Base-by-base conservation (phyloP, 2,797 vertebrate species). In the Jordanella pulchra region DNA sequence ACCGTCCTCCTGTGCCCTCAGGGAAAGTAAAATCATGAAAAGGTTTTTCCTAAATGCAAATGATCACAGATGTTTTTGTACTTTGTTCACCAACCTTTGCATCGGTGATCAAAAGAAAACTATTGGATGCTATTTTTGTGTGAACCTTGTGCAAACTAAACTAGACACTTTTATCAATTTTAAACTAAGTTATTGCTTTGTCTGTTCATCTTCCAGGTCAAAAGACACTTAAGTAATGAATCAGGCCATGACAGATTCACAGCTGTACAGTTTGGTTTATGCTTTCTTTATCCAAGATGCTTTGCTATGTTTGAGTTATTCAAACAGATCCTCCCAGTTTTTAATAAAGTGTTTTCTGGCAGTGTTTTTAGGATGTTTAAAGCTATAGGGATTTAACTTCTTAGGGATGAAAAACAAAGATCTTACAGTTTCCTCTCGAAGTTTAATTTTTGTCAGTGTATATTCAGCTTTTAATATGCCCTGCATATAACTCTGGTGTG, bases 311-410 rank as follows among this genome's bases (percentile, higher is more conserved):
- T 55, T 60, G 60, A 50, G 30, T 21, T 7, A 53, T 67, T 75
- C 65, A 75, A 80, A 83, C 84, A 77, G 60, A 80, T 61, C 63
- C 67, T 79, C 66, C 69, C 64, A 75, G 79, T 80, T 85, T 85
- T 81, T 83, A 84, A 87, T 84, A 66, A 78, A 78, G 79, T 67
- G 61, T 44, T 42, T 47, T 72, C 75, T 51, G 58, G 78, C 18
- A 71, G 77, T 84, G 76, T 87, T 73, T 85, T 79, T 76, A 69
- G 65, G 25, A 56, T 30, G 64, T 83, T 78, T 89, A 72, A 86
- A 76, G 69, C 85, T 79, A 77, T 69, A 72, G 69, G 73, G 85
- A 71, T 45, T 72, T 56, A 82, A 80, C 71, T 79, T 64, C 61
- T 15, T 68, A 70, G 53, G 56, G 27, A 71, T 70, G 58, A 64